These are phyloP conservation scores for Hemitrygon akajei DNA, from an alignment of 2,797 vertebrate species.

Conservation along the genomic window DNA sequence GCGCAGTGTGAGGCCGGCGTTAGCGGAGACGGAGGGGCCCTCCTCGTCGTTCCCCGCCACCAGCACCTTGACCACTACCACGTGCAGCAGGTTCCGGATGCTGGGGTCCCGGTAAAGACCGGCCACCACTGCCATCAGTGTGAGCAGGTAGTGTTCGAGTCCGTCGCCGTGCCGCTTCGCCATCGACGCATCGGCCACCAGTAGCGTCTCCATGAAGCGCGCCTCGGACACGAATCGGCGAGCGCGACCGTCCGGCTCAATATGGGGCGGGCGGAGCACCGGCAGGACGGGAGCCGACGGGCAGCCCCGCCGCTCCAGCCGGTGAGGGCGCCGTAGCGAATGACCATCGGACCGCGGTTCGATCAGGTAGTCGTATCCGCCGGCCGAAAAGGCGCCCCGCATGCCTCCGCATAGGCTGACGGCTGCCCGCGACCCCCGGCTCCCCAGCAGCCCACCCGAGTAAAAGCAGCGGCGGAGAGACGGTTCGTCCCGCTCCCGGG, in stretches of 20 bases:
- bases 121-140: conserved; percentile 79
- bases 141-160: conserved; percentile 79
- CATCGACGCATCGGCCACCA: conserved; percentile 85
- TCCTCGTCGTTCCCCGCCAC: conserved; percentile 71
- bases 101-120: conserved; percentile 87
- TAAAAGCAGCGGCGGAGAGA: conserved; percentile 71
- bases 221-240: conserved; percentile 77
- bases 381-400: conserved; percentile 72
- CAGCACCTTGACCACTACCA: conserved; percentile 87
- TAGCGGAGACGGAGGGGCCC: conserved; percentile 77
- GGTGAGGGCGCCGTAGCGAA: conserved; percentile 14
- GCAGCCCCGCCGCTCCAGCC: background rate
- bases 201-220: conserved; percentile 86
- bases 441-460: conserved; percentile 57
- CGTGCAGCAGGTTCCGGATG: conserved; percentile 77
- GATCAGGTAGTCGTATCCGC: conserved; percentile 72
- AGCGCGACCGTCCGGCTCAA: conserved; percentile 30
- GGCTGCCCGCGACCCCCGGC: conserved; percentile 64
- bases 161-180: conserved; percentile 76
- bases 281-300: conserved; percentile 43
- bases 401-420: conserved; percentile 79
- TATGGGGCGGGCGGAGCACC: conserved; percentile 38
- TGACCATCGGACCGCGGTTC: conserved; percentile 56
- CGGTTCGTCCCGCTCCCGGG: conserved; percentile 39
- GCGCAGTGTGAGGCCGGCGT: conserved; percentile 75